These are phyloP conservation scores for Tragelaphus imberbis DNA, from an alignment of 2,113 vertebrate species.

Conservation along the genomic window DNA sequence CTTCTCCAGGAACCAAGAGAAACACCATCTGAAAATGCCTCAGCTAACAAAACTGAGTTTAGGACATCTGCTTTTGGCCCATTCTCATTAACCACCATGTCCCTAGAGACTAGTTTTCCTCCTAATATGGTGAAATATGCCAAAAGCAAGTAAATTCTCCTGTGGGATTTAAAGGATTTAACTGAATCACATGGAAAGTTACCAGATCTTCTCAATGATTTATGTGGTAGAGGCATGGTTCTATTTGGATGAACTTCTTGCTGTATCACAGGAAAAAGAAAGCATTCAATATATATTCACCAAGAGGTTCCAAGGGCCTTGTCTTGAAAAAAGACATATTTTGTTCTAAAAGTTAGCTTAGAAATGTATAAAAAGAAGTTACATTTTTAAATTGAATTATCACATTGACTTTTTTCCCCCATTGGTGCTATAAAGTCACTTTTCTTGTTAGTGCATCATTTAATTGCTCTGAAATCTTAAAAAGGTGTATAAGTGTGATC, in stretches of 20 bases:
- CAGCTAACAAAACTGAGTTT: constrained; percentile 28
- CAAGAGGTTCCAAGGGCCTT: constrained; percentile 31
- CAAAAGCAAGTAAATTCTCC: constrained; percentile 66
- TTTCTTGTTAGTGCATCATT: neutral
- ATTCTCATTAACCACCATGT: constrained; percentile 43
- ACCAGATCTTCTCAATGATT: constrained; percentile 65
- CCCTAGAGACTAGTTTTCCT: constrained; percentile 56
- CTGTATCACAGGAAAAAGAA: constrained; percentile 54
- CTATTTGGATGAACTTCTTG: constrained; percentile 64
- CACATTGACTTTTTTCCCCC: neutral
- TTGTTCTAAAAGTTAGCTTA: neutral
- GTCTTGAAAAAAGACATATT: neutral
- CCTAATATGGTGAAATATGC: constrained; percentile 67
- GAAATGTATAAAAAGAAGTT: neutral
- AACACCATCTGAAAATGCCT: constrained; percentile 42
- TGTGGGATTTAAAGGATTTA: constrained; percentile 58
- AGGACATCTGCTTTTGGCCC: constrained; percentile 51
- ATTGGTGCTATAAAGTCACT: neutral
- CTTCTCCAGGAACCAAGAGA: constrained; percentile 32
- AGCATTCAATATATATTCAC: constrained; percentile 38
- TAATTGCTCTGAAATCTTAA: constrained; percentile 37
- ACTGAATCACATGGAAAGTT: constrained; percentile 67
- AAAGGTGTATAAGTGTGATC: constrained; percentile 16
- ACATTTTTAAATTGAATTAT: constrained; percentile 25
- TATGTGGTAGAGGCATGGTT: constrained; percentile 56